These are phyloP conservation scores for Chalcosyrphus nemorum DNA, from an alignment of 2,888 invertebrate genomes.

Conservation along the genomic window DNA sequence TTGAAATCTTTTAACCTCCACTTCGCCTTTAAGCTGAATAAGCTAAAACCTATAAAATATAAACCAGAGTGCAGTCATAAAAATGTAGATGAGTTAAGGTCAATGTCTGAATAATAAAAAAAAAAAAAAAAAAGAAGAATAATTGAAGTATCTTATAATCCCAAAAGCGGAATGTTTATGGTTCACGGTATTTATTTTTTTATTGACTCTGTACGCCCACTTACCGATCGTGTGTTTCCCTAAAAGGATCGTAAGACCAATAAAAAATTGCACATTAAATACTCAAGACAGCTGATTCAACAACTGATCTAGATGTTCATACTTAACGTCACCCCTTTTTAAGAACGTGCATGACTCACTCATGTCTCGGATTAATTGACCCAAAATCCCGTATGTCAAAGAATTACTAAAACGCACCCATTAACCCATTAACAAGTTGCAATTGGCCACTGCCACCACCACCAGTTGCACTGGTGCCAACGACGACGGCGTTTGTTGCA, in stretches of 20 bases:
- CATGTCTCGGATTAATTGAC: background rate
- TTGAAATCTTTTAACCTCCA: no score
- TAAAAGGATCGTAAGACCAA: slow-evolving; percentile 14
- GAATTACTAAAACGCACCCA: slow-evolving; percentile 14
- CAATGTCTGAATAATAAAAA: background rate
- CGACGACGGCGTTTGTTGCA: slow-evolving; percentile 16
- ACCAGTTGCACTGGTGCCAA: background rate
- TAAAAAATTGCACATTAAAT: slow-evolving; percentile 11
- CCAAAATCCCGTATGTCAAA: slow-evolving; percentile 22
- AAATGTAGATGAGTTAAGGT: background rate
- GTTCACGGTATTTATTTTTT: slow-evolving; percentile 8
- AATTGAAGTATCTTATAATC: background rate
- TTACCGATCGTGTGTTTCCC: background rate
- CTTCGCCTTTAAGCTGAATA: no score
- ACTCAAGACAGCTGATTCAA: background rate
- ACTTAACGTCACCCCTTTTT: background rate
- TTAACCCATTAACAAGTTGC: slow-evolving; percentile 28
- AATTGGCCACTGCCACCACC: slow-evolving; percentile 17
- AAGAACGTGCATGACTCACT: slow-evolving; percentile 18
- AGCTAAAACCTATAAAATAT: no score
- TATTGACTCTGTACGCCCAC: background rate
- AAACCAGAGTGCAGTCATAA: no score
- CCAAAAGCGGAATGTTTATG: background rate
- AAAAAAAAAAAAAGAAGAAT: background rate
- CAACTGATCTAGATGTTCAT: background rate